Evolutionary conservation across 2,888 invertebrate species (phyloP), one percentile per base, ranked within the genome.

Genomic region (Lochmaea crataegi): DNA sequence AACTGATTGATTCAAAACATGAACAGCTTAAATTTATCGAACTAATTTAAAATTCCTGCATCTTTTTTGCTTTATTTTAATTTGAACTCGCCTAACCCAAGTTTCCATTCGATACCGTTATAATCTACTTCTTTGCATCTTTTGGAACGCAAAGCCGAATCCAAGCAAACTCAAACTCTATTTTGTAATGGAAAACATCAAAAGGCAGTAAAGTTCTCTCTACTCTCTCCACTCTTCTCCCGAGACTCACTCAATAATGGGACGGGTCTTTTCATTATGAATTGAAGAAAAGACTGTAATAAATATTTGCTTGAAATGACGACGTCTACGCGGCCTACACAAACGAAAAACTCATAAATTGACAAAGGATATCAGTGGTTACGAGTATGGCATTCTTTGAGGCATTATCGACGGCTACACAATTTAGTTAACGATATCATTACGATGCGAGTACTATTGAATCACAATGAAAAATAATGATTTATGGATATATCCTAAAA

Each of bases 101-200:
- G 61, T 48, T 60, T 68, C 60, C 41, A 68, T 48, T 45, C 56
- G 64, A 70, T 70, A 70, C 64, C 26, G 60, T 64, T 64, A 70
- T 70, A 64, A 70, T 70, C 70, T 45, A 57, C 61, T 64, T 53
- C 61, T 70, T 70, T 64, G 57, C 64, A 64, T 70, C 65, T 64
- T 70, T 70, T 65, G 64, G 56, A 70, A 70, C 57, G 64, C 69
- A 48, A 64, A 61, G 70, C 70, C 42, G 57, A 57, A 58, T 42
- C 69, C 42, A 56, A 61, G 70, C 70, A 48, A 70, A 65, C 70
- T 64, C 70, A 61, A 61, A 61, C 61, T 61, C 60, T 42, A 63
- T 70, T 61, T 56, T 26, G 64, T 70, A 70, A 70, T 70, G 70
- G 70, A 70, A 70, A 70, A 70, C 70, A 70, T 70, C 70, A 70